Evolutionary conservation across 2,888 invertebrate genomes (phyloP), one percentile per base, ranked within the genome.

Genomic region (Andrena flavipes): DNA sequence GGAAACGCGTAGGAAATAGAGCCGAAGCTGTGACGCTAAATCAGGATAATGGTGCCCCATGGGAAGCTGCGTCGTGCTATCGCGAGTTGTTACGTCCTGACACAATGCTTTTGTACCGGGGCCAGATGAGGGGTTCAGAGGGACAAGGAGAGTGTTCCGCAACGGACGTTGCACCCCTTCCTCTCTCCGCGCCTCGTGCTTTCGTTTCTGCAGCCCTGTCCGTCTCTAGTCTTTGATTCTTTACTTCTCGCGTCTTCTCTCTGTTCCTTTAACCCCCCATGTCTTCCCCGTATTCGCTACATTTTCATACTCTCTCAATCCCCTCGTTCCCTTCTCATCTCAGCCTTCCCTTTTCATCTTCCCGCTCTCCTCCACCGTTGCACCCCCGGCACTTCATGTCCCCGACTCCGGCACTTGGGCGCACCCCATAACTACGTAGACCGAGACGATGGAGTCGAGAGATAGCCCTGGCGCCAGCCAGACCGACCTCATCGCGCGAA

Each of bases 31-130:
- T 85, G 83, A 81, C 87, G 88, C 88, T 90, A 92, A 93, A 92
- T 93, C 93, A 91, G 91, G 91, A 92, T 92, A 92, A 93, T 93
- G 89, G 91, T 88, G 91, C 87, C 92, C 91, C 91, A 78, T 84
- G 92, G 91, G 91, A 88, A 74, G 78, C 84, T 49, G 80, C 68
- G 75, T 81, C 87, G 82, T 86, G 76, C 89, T 87, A 89, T 89
- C 89, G 87, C 84, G 89, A 86, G 87, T 86, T 88, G 89, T 89
- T 90, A 87, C 89, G 86, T 75, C 65, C 78, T 75, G 82, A 82
- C 86, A 84, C 88, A 88, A 82, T 89, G 88, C 82, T 75, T 59
- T 71, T 64, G 76, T 84, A 23, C 65, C 35, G 63, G 29, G 10
- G 6, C 20, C 68, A 20, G 76, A 71, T 48, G 81, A 76, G 56